Percentiles rank a stretch among this genome's conserved stretches.
Conservation (phyloP, 2,113 vertebrate genomes). For the Hemiscyllium ocellatum region DNA sequence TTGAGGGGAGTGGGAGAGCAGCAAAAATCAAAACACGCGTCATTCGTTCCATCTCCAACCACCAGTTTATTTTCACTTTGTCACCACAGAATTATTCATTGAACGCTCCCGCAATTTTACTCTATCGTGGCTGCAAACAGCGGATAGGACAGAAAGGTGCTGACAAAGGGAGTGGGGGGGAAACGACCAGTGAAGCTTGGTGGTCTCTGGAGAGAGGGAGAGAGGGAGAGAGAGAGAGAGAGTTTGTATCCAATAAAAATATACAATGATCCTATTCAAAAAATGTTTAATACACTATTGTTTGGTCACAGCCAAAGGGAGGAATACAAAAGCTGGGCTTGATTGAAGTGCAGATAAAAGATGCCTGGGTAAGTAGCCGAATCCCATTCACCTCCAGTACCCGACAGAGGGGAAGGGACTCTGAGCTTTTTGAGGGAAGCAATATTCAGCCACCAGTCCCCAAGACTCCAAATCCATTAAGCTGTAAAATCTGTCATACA, state of each 20-base stretch:
- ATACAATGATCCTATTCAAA: constrained; percentile 7
- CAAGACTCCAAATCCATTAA: not conserved
- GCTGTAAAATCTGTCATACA: not conserved
- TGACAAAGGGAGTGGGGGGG: no score
- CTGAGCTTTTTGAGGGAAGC: not conserved
- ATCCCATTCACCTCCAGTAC: not conserved
- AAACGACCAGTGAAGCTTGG: not conserved
- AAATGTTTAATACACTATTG: constrained; percentile 20
- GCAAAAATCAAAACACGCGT: not conserved
- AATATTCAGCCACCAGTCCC: not conserved
- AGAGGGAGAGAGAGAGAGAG: no score
- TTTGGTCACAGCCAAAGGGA: not conserved
- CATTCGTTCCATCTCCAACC: not conserved
- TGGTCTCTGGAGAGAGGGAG: not conserved
- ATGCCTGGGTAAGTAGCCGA: not conserved
- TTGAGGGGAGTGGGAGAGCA: no score
- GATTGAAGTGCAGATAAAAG: not conserved
- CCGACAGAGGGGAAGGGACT: not conserved
- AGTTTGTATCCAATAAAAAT: not conserved
- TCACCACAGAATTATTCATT: not conserved
- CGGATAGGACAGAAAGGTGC: not conserved
- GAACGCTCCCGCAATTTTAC: not conserved
- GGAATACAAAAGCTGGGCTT: not conserved
- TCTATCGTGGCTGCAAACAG: not conserved
- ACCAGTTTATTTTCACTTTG: constrained; percentile 23